These are phyloP conservation scores for Athalia circularis DNA, from an alignment of 2,888 invertebrate genomes.

Conservation along the genomic window DNA sequence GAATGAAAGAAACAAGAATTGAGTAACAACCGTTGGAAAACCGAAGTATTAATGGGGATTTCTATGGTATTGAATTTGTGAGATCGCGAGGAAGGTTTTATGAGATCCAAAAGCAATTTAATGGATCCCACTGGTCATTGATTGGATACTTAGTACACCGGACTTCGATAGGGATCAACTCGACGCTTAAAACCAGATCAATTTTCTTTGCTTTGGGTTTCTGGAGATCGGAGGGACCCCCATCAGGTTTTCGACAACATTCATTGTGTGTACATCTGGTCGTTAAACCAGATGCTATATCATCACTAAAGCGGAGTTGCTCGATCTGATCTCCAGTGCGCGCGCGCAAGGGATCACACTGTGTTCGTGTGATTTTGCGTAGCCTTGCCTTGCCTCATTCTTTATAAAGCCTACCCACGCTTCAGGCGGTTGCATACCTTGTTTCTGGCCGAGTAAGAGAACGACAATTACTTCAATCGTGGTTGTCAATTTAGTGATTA, in stretches of 20 bases:
- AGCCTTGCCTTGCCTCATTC: slow-evolving; percentile 12
- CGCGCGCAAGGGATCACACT: slow-evolving; percentile 21
- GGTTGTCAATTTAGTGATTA: slow-evolving; percentile 42
- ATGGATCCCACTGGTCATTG: too few relatives aligned
- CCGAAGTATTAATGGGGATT: too few relatives aligned
- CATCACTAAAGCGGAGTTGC: slow-evolving; percentile 23
- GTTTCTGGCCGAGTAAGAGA: slow-evolving; percentile 51
- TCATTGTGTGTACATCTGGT: slow-evolving; percentile 3
- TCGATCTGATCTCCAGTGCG: slow-evolving; percentile 11
- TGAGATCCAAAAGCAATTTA: too few relatives aligned
- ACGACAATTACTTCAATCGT: slow-evolving; percentile 37
- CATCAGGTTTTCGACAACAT: background rate
- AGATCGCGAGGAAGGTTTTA: too few relatives aligned
- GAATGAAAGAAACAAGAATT: too few relatives aligned
- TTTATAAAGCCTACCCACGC: slow-evolving; percentile 63
- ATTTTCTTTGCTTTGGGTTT: too few relatives aligned
- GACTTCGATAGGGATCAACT: too few relatives aligned
- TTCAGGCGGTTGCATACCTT: slow-evolving; percentile 62
- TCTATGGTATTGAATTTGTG: too few relatives aligned
- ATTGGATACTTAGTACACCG: too few relatives aligned
- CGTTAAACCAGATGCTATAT: background rate
- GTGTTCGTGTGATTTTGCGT: background rate
- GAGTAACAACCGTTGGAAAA: too few relatives aligned
- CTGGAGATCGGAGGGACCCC: too few relatives aligned
- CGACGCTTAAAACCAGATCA: too few relatives aligned